Base-by-base conservation (phyloP, 2,888 invertebrate species). In the Dryomyza anilis region DNA sequence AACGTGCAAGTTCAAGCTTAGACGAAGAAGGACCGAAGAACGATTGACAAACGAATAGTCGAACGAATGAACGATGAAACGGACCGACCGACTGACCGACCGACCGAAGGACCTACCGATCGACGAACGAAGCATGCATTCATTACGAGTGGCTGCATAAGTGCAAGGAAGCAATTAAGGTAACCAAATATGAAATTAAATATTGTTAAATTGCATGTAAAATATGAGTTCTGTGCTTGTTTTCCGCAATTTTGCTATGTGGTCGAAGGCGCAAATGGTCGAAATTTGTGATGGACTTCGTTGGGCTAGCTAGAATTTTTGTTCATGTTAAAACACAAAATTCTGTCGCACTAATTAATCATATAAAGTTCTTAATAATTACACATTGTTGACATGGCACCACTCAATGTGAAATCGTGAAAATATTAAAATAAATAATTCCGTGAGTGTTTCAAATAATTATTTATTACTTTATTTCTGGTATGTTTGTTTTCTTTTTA, bases 261-360 rank as follows among this genome's bases (percentile, higher is more conserved):
- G n/a, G n/a, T n/a, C n/a, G n/a, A n/a, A n/a, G n/a, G n/a, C n/a
- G n/a, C n/a, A n/a, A n/a, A n/a, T n/a, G n/a, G n/a, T n/a, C n/a
- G n/a, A n/a, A n/a, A n/a, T n/a, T n/a, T n/a, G n/a, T n/a, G n/a
- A n/a, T n/a, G n/a, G n/a, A n/a, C n/a, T n/a, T n/a, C n/a, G n/a
- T n/a, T n/a, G n/a, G n/a, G n/a, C n/a, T n/a, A n/a, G n/a, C n/a
- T n/a, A n/a, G n/a, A n/a, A n/a, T n/a, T n/a, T n/a, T n/a, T n/a
- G n/a, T n/a, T n/a, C n/a, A n/a, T n/a, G n/a, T n/a, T n/a, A n/a
- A n/a, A n/a, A n/a, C n/a, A n/a, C n/a, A n/a, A n/a, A n/a, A n/a
- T n/a, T 61, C 59, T 61, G 63, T 67, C 52, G 72, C 71, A 70
- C 69, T 72, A 75, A 76, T 76, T 75, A 76, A 76, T 76, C 76